Percentiles rank a stretch among this genome's conserved stretches.
Conservation (phyloP, 2,888 invertebrate species). For the Nudaria mundana region DNA sequence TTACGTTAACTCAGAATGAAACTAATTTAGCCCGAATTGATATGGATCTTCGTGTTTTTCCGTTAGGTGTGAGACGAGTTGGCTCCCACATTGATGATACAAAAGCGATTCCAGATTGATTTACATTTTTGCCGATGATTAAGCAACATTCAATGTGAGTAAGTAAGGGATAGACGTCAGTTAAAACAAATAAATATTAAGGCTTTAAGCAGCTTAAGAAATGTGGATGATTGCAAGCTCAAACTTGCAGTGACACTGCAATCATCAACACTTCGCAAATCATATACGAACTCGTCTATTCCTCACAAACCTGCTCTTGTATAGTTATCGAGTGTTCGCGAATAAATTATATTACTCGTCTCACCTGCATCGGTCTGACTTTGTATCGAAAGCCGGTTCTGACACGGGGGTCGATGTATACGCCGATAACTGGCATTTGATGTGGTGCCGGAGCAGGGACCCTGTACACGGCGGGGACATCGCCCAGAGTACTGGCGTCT, state of each 20-base stretch:
- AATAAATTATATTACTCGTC: conserved; percentile 54
- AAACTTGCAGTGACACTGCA: conserved; percentile 40
- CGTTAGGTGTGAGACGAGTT: conserved; percentile 37
- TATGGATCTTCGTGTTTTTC: conserved; percentile 77
- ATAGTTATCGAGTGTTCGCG: conserved; percentile 33
- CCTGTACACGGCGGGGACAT: conserved; percentile 84
- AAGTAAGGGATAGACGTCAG: conserved; percentile 50
- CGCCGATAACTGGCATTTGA: conserved; percentile 86
- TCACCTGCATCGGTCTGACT: conserved; percentile 84
- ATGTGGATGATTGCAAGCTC: conserved; percentile 65
- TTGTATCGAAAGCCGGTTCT: conserved; percentile 88
- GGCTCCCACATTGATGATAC: conserved; percentile 59
- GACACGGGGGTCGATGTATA: conserved; percentile 86
- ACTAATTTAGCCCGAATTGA: conserved; percentile 60
- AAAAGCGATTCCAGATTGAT: conserved; percentile 54
- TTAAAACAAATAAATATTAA: conserved; percentile 2
- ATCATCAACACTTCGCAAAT: conserved; percentile 64
- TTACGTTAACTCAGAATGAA: not conserved
- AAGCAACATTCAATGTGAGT: conserved; percentile 64
- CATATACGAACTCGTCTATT: conserved; percentile 48
- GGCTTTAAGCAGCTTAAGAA: conserved; percentile 34
- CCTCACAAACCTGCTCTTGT: conserved; percentile 48
- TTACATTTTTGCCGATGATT: conserved; percentile 52
- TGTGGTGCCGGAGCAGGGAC: conserved; percentile 82
- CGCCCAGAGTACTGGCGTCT: conserved; percentile 83